phyloP scores from a whole-genome alignment of 2,797 vertebrate genomes.

The Enteromius paludinosus region DNA sequence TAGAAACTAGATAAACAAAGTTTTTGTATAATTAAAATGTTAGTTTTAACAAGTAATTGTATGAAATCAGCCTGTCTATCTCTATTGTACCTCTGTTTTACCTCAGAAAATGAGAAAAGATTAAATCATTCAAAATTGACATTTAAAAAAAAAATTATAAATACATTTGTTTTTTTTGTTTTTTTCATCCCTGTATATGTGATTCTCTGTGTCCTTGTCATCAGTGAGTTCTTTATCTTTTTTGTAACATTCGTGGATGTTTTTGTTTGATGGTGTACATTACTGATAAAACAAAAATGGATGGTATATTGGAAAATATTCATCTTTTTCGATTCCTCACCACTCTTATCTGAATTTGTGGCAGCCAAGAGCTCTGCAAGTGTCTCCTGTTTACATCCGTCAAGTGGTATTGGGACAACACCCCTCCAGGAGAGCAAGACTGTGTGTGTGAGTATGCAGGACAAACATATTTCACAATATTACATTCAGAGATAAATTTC shows the following conservation, averaged over 20 bases:
- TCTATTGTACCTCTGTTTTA: no score
- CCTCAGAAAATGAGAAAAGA: no score
- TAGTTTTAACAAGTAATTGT: background rate
- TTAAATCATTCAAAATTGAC: background rate
- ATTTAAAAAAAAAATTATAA: no score
- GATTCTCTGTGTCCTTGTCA: background rate
- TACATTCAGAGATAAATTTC: slow-evolving; percentile 29
- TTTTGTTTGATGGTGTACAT: background rate
- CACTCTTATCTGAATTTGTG: slow-evolving; percentile 76
- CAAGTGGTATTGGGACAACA: slow-evolving; percentile 92
- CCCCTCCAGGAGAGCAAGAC: slow-evolving; percentile 76
- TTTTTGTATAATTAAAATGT: slow-evolving; percentile 8
- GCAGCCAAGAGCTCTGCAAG: slow-evolving; percentile 83
- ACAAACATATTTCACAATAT: slow-evolving; percentile 34
- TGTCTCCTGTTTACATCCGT: slow-evolving; percentile 87
- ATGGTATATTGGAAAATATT: slow-evolving; percentile 31
- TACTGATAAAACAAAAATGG: slow-evolving; percentile 30
- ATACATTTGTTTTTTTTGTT: no score
- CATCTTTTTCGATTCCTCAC: slow-evolving; percentile 39
- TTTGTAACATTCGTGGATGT: background rate
- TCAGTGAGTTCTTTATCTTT: background rate
- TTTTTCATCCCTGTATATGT: background rate
- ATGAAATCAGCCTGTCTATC: background rate
- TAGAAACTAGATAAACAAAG: background rate
- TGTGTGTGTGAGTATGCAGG: slow-evolving; percentile 17